Percentiles rank a stretch among this genome's conserved stretches.
phyloP scores from a whole-genome alignment of 2,797 vertebrate genomes.

The Manis pentadactyla region DNA sequence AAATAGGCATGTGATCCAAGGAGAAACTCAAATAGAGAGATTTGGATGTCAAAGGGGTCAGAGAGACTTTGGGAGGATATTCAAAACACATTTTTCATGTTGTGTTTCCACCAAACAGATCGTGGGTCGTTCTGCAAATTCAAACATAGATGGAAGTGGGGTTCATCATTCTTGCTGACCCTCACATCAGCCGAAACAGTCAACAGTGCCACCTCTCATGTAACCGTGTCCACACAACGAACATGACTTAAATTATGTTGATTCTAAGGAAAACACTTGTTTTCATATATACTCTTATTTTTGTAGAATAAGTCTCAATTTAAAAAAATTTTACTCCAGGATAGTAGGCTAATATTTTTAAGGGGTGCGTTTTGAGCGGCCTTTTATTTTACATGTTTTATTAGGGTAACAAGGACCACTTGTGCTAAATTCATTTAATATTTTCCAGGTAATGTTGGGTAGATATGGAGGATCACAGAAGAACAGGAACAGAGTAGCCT shows the following conservation, averaged over 20 bases:
- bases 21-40: not conserved
- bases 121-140: rapidly evolving
- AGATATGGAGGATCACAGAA: too few relatives aligned
- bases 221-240: too few relatives aligned
- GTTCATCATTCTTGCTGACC: not conserved
- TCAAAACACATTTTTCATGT: not conserved
- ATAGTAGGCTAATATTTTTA: not conserved
- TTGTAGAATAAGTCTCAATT: not conserved
- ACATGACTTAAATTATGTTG: not conserved
- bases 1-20: not conserved
- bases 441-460: not conserved
- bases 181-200: rapidly evolving
- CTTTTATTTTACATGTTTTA: not conserved
- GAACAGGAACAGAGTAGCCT: not conserved
- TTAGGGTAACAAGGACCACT: not conserved
- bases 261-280: not conserved
- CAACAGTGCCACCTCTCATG: rapidly evolving
- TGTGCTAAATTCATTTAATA: too few relatives aligned
- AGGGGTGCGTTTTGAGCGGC: not conserved
- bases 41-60: not conserved
- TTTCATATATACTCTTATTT: not conserved
- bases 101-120: not conserved
- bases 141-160: rapidly evolving
- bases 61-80: not conserved
- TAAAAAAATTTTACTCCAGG: not conserved